phyloP scores from a whole-genome alignment of 2,888 invertebrate species.

The Psylliodes chrysocephalus region DNA sequence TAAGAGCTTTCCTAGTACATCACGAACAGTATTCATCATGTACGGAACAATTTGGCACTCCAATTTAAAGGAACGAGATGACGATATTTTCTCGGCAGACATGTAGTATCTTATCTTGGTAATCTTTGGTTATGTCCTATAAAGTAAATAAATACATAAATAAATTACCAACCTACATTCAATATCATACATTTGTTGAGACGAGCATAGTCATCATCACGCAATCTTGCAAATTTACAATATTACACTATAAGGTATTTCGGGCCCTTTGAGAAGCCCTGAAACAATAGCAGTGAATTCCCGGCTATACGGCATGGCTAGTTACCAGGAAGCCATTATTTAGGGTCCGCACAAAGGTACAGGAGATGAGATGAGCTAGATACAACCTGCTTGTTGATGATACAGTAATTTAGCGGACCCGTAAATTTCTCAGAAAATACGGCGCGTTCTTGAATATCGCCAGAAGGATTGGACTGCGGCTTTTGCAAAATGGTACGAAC shows the following conservation, averaged over 20 bases:
- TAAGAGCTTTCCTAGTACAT: too few species aligned
- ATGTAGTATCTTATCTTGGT: too few species aligned
- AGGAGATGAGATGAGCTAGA: constrained; percentile 5
- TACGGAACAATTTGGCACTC: too few species aligned
- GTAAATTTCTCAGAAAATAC: background rate
- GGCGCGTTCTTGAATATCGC: too few species aligned
- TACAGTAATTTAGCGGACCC: background rate
- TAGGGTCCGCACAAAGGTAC: constrained; percentile 8
- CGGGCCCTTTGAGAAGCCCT: background rate
- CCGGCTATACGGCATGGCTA: background rate
- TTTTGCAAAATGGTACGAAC: too few species aligned
- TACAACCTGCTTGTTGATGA: constrained; percentile 10
- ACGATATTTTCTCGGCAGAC: too few species aligned
- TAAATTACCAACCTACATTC: too few species aligned
- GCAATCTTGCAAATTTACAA: constrained; percentile 3
- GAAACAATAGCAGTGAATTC: constrained; percentile 9
- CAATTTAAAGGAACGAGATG: too few species aligned
- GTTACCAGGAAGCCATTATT: constrained; percentile 10
- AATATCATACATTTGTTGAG: background rate
- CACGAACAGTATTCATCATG: too few species aligned
- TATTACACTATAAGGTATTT: background rate
- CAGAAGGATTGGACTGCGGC: too few species aligned
- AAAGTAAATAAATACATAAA: too few species aligned
- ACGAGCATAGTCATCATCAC: background rate
- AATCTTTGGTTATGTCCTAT: too few species aligned